Evolutionary conservation across 2,797 vertebrate species (phyloP).

Genomic region (Margarornis squamiger): DNA sequence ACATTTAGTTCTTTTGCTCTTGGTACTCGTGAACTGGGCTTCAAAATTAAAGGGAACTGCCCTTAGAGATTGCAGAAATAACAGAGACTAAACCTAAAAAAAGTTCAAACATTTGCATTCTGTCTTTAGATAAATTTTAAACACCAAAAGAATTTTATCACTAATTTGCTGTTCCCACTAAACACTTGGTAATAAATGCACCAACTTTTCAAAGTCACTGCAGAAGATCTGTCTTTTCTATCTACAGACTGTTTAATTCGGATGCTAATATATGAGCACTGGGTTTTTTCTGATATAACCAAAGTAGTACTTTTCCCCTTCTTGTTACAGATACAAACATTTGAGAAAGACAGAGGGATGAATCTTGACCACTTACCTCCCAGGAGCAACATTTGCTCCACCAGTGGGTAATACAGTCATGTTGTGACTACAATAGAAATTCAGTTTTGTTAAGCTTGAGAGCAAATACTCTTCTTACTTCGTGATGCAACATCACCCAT

Average conservation of each 20-base stretch:
- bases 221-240: neutral
- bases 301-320: neutral
- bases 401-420: no score
- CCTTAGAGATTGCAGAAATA: neutral
- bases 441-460: no score
- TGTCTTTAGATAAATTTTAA: neutral
- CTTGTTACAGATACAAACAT: neutral
- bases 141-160: slow-evolving; percentile 1
- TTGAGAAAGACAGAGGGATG: slow-evolving; percentile 38
- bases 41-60: slow-evolving; percentile 2
- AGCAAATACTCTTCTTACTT: no score
- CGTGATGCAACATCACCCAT: no score
- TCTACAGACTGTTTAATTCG: neutral
- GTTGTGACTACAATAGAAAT: no score
- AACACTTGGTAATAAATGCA: neutral
- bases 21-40: neutral
- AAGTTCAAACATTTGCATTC: neutral
- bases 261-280: neutral
- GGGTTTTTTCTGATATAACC: neutral
- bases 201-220: neutral
- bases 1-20: slow-evolving; percentile 28
- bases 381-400: no score
- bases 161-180: neutral
- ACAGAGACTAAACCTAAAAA: neutral
- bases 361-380: no score